Evolutionary conservation across 2,113 vertebrate genomes (phyloP).

Genomic region (Macquaria australasica): DNA sequence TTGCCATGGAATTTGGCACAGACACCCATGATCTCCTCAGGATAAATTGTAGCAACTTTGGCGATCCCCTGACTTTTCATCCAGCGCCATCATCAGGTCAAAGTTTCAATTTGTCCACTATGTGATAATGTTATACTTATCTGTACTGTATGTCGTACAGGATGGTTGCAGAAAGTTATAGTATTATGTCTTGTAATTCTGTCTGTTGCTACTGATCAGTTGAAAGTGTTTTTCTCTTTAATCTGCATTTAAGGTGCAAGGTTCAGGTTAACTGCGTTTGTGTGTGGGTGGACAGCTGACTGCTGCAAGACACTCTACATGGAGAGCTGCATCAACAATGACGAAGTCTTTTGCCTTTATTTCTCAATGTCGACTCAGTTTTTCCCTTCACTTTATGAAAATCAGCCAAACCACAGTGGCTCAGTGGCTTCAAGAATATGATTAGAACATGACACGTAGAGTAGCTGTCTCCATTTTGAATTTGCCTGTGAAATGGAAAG

Average conservation of each 20-base stretch:
- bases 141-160: slow-evolving; percentile 4
- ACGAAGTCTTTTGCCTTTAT: slow-evolving; percentile 49
- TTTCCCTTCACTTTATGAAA: slow-evolving; percentile 13
- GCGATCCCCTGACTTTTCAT: background rate
- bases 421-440: background rate
- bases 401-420: background rate
- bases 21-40: no score
- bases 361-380: slow-evolving; percentile 42
- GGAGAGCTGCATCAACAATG: slow-evolving; percentile 44
- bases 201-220: slow-evolving; percentile 21
- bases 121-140: background rate
- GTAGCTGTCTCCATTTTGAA: slow-evolving; percentile 7
- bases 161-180: slow-evolving; percentile 1
- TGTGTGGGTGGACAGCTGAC: slow-evolving; percentile 67
- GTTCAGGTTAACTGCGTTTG: slow-evolving; percentile 17
- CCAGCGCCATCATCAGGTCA: background rate
- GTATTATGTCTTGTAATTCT: slow-evolving; percentile 24
- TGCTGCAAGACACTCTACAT: slow-evolving; percentile 33
- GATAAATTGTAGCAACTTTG: background rate
- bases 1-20: no score
- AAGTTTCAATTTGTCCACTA: background rate
- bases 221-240: slow-evolving; percentile 32
- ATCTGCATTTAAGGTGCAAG: slow-evolving; percentile 40
- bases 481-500: slow-evolving; percentile 8
- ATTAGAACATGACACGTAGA: slow-evolving; percentile 2